Base-by-base conservation (phyloP, 2,888 invertebrate species). In the Rotaria magnacalcarata region DNA sequence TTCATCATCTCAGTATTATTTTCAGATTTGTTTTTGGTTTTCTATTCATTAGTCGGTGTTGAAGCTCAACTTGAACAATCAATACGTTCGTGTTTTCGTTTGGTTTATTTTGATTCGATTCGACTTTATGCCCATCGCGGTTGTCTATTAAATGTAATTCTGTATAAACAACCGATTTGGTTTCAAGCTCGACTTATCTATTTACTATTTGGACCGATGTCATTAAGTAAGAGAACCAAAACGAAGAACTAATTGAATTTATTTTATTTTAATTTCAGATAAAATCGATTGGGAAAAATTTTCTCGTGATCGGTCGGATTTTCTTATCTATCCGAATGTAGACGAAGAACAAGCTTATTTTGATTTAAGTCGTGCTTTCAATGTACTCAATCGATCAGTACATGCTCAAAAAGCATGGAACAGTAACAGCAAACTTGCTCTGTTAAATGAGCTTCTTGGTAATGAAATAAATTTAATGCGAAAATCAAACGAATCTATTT, bases 311-410 rank as follows among this genome's bases (percentile, higher is more conserved):
- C 80, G 80, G n/a, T 14, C 47, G 19, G 47, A 80, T 80, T 67
- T 6, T 34, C 34, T 67, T 41, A 21, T 4, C n/a, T n/a, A 80
- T 80, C 80, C 80, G 5, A 47, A 24, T n/a, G 47, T 80, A n/a
- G 80, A 80, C n/a, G 80, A 80, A 80, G 80, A 80, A 47, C 80
- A 80, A 80, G 80, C 47, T 10, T 80, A 80, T 80, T 80, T 80
- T 47, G 80, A 80, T 80, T 14, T 80, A 11, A 80, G 80, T 80
- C 80, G 80, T 24, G 80, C 47, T 80, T 80, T 80, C n/a, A 43
- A n/a, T 47, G 80, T 80, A 24, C 80, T 80, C 8, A 47, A 47
- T 14, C 47, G 43, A 47, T 80, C 80, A 80, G 7, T 10, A n/a
- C 80, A 80, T 47, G 43, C 80, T n/a, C 43, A 80, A 47, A 80